Evolutionary conservation across 2,888 invertebrate species (phyloP).

Genomic region (Syritta pipiens): DNA sequence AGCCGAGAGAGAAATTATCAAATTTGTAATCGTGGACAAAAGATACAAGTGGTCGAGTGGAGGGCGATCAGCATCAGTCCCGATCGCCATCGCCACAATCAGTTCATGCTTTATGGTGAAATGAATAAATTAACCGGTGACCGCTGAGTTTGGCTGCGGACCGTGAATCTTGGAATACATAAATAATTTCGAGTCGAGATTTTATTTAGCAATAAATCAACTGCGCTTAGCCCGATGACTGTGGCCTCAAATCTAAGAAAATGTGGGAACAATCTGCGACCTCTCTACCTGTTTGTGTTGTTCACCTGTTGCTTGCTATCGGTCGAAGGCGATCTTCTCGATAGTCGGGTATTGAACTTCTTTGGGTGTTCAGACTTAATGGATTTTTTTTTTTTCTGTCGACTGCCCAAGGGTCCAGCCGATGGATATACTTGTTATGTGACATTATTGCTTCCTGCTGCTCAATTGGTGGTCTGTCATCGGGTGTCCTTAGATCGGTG

Average conservation of each 20-base stretch:
- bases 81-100: slow-evolving; percentile 60
- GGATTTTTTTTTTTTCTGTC: background rate
- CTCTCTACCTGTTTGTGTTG: slow-evolving; percentile 8
- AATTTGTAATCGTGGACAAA: slow-evolving; percentile 66
- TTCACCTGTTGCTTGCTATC: slow-evolving; percentile 43
- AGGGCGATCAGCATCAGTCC: slow-evolving; percentile 37
- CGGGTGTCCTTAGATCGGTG: too few species aligned
- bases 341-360: slow-evolving; percentile 46
- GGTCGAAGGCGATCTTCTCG: slow-evolving; percentile 24
- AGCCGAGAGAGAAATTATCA: slow-evolving; percentile 53
- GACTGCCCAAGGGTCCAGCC: too few species aligned
- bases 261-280: slow-evolving; percentile 33
- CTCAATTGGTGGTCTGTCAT: background rate
- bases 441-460: background rate
- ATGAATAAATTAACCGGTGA: slow-evolving; percentile 62
- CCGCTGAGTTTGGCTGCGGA: background rate
- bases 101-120: slow-evolving; percentile 61
- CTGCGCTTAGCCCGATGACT: slow-evolving; percentile 54
- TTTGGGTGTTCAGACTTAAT: slow-evolving; percentile 7
- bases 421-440: background rate
- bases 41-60: slow-evolving; percentile 19
- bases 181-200: slow-evolving; percentile 62
- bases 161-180: slow-evolving; percentile 49
- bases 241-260: slow-evolving; percentile 11
- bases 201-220: slow-evolving; percentile 65